Conservation (phyloP, 2,113 vertebrate genomes). For the Ptilorrhoa leucosticta region DNA sequence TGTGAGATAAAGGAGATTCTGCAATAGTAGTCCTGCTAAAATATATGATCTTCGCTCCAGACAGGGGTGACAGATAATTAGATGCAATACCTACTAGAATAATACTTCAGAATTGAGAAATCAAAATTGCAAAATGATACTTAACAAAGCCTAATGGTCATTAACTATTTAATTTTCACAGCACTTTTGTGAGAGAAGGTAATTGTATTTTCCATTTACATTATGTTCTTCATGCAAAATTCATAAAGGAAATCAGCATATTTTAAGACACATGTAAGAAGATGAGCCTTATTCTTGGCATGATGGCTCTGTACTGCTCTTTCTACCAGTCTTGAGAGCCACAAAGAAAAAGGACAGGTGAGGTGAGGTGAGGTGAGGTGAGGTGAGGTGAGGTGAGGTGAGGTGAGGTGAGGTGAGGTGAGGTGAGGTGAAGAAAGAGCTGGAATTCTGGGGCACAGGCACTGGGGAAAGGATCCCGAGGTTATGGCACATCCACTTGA, state of each 20-base stretch:
- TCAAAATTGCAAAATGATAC: constrained; percentile 32
- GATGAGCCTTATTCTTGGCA: neutral
- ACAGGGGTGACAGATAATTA: neutral
- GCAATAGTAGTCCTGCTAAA: neutral
- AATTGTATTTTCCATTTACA: neutral
- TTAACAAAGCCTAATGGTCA: neutral
- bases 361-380: neutral
- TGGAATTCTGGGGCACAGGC: neutral
- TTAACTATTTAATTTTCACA: constrained; percentile 13
- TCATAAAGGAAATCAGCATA: neutral
- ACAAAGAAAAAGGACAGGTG: neutral
- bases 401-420: neutral
- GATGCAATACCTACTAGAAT: neutral
- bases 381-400: neutral
- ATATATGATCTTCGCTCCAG: neutral
- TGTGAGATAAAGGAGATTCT: neutral
- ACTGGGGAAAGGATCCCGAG: fast-evolving
- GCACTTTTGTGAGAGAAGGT: neutral
- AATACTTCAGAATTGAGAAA: constrained; percentile 21
- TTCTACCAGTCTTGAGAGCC: neutral
- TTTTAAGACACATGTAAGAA: neutral
- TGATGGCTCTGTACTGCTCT: neutral
- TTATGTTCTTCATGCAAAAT: neutral
- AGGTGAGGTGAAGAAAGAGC: neutral
- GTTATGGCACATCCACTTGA: fast-evolving